Base-by-base conservation (phyloP, 2,888 invertebrate species). In the Pycnomerus fuliginosus region DNA sequence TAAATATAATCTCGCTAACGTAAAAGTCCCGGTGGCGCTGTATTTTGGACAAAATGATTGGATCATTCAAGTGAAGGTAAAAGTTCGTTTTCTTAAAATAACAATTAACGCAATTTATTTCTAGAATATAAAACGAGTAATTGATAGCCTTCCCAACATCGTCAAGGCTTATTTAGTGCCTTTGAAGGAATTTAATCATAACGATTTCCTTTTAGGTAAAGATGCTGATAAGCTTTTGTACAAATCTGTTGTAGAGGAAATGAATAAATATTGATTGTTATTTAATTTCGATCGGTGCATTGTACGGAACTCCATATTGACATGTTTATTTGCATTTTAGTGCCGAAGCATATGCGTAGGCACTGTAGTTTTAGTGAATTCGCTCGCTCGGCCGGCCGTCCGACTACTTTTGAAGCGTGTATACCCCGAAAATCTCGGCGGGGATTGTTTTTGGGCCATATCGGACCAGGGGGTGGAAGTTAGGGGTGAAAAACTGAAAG, bases 211-310 rank as follows among this genome's bases (percentile, higher is more conserved):
- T 1, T 22, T 17, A 12, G 40, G 22, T 8, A 40, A 33, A 11
- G 40, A 40, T 20, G 33, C 25, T 11, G 40, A 29, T 7, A 12
- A 16, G n/a, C 15, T 40, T 5, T 16, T 40, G 3, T 40, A 40
- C 10, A 40, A 25, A 1, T 7, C 16, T 10, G 36, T 36, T 5
- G 27, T 36, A 20, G 36, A 36, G 16, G 36, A 36, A 36, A 36
- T 36, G 8, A 20, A 16, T 1, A 36, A 36, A 11, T 16, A 36
- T 36, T 36, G 16, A 35, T 12, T 15, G 13, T 12, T 90, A 25
- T 7, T 7, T 7, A 20, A 8, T 20, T 20, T 4, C 20, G 20
- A 4, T 20, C n/a, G n/a, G n/a, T n/a, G n/a, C n/a, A 20, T 20
- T 7, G 5, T 20, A 20, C 7, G 20, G 20, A 20, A 20, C n/a